A percentile compares a stretch with the other conserved stretches of the same genome.
These are phyloP conservation scores for Spisula solida DNA, from an alignment of 2,888 invertebrate species.

Conservation along the genomic window DNA sequence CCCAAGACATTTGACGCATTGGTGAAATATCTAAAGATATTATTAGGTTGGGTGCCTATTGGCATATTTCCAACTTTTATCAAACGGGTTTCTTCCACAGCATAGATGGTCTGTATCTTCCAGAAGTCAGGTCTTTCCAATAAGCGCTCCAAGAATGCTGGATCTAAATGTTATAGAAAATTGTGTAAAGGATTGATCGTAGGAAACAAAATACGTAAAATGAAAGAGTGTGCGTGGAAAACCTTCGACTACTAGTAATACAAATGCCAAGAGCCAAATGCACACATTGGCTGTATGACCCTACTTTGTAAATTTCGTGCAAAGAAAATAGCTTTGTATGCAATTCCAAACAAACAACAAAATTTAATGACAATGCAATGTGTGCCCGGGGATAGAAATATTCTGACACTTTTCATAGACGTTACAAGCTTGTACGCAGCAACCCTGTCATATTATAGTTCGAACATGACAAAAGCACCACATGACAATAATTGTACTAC, in stretches of 20 bases:
- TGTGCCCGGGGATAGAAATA: too few species aligned
- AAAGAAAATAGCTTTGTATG: not conserved
- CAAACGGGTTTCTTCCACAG: constrained; percentile 12
- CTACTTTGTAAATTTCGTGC: not conserved
- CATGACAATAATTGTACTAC: too few species aligned
- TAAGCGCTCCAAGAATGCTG: not conserved
- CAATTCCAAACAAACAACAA: too few species aligned
- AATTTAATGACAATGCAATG: too few species aligned
- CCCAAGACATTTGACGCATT: constrained; percentile 28
- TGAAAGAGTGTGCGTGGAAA: too few species aligned
- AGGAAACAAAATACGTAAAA: too few species aligned
- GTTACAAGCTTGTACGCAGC: too few species aligned
- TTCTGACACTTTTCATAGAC: too few species aligned
- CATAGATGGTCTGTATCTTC: constrained; percentile 33
- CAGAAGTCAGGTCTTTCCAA: constrained; percentile 34
- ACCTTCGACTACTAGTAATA: not conserved
- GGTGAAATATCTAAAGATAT: constrained; percentile 46
- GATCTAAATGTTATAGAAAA: constrained; percentile 22
- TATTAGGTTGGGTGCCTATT: not conserved
- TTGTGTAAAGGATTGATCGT: too few species aligned
- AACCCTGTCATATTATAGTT: too few species aligned
- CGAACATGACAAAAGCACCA: too few species aligned
- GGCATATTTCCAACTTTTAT: constrained; percentile 48
- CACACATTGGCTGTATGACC: not conserved
- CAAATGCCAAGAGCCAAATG: not conserved